phyloP scores from a whole-genome alignment of 2,113 vertebrate genomes.

The Dendropsophus ebraccatus region DNA sequence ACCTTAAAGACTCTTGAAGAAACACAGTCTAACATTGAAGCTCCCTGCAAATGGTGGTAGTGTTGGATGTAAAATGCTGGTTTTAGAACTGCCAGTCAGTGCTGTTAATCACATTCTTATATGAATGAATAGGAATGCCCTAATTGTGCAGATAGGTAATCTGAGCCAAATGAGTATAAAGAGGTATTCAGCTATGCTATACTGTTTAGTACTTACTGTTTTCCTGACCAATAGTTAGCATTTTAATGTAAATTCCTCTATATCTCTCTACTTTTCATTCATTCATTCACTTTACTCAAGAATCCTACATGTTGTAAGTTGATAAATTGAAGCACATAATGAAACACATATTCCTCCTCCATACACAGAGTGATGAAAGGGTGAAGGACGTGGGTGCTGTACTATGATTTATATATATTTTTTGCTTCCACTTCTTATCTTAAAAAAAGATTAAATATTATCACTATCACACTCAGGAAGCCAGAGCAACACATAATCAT shows the following conservation, averaged over 20 bases:
- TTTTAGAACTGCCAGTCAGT: too few species aligned
- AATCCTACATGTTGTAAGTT: neutral
- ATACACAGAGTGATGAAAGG: constrained; percentile 56
- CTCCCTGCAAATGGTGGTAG: too few species aligned
- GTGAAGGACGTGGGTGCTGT: constrained; percentile 55
- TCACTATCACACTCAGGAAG: constrained; percentile 42
- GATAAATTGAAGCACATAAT: neutral
- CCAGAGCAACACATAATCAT: constrained; percentile 60
- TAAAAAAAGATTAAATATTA: constrained; percentile 61
- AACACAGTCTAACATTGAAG: too few species aligned
- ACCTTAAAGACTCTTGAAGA: too few species aligned
- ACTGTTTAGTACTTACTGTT: too few species aligned
- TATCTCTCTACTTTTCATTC: neutral
- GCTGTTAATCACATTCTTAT: too few species aligned
- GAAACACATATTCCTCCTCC: constrained; percentile 18
- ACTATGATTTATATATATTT: constrained; percentile 61
- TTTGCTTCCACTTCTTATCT: constrained; percentile 62
- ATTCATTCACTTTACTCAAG: neutral
- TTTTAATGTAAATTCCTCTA: neutral
- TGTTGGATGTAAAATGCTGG: too few species aligned
- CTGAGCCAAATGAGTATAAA: too few species aligned
- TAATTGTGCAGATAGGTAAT: too few species aligned
- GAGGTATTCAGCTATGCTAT: too few species aligned
- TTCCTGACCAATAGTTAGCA: too few species aligned
- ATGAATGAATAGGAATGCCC: too few species aligned